Evolutionary conservation across 2,113 vertebrate species (phyloP).

Genomic region (Centrocercus urophasianus): DNA sequence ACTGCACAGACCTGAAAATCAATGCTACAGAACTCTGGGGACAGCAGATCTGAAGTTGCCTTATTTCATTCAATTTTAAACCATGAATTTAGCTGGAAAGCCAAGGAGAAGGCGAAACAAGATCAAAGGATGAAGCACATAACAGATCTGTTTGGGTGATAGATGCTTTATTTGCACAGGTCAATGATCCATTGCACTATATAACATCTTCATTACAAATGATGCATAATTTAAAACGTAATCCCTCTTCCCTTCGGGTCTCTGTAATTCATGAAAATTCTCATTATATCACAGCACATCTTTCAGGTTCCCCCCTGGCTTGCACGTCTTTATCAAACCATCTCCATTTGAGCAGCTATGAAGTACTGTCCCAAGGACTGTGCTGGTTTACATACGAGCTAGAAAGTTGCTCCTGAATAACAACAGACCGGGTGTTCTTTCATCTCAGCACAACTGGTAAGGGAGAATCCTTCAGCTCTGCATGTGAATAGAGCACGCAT

Average conservation of each 20-base stretch:
- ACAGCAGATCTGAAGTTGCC: not conserved
- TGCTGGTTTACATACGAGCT: not conserved
- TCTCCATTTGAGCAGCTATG: not conserved
- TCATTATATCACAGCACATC: not conserved
- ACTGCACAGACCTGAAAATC: not conserved
- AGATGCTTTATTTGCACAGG: not conserved
- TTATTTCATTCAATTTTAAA: not conserved
- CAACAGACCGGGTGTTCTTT: not conserved
- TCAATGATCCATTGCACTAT: not conserved
- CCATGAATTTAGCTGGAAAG: not conserved
- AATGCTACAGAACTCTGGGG: not conserved
- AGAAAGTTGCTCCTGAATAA: not conserved
- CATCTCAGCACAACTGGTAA: not conserved
- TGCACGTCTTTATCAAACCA: not conserved
- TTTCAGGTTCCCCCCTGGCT: not conserved
- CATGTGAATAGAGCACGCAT: not conserved
- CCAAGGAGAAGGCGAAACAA: not conserved
- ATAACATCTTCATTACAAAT: not conserved
- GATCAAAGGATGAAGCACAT: not conserved
- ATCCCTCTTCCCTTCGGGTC: not conserved
- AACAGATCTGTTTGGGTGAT: not conserved
- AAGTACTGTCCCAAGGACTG: not conserved
- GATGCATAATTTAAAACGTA: not conserved
- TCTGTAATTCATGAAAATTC: not conserved
- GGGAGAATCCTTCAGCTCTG: constrained; percentile 29